phyloP scores from a whole-genome alignment of 2,113 vertebrate species.

The Nestor notabilis region DNA sequence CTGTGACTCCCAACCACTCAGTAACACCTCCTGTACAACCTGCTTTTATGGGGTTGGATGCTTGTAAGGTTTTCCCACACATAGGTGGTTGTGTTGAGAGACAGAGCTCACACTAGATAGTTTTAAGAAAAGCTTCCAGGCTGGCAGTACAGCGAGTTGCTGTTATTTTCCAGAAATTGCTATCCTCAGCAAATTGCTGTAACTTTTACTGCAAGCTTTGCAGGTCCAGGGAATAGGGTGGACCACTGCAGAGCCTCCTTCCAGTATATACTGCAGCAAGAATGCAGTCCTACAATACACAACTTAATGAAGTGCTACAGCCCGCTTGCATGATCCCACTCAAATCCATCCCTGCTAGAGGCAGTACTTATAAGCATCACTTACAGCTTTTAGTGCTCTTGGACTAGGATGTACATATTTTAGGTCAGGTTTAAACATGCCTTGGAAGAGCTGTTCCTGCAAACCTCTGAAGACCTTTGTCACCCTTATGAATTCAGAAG shows the following conservation, averaged over 20 bases:
- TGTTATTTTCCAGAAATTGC: not conserved
- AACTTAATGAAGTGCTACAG: not conserved
- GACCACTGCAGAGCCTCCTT: not conserved
- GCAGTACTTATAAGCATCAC: rapidly evolving
- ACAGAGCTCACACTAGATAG: not conserved
- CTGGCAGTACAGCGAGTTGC: not conserved
- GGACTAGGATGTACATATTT: not conserved
- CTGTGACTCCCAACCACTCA: not conserved
- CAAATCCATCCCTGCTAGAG: not conserved
- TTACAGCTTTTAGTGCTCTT: not conserved
- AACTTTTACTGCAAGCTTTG: not conserved
- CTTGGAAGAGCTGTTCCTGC: not conserved
- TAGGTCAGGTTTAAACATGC: not conserved
- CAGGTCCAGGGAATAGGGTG: rapidly evolving
- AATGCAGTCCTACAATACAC: not conserved
- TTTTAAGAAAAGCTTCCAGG: not conserved
- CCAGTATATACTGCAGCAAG: not conserved
- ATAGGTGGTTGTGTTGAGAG: not conserved
- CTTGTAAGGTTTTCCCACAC: not conserved
- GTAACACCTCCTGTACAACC: not conserved
- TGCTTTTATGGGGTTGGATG: not conserved
- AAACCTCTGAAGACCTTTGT: not conserved
- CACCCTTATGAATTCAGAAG: not conserved
- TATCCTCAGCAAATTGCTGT: not conserved
- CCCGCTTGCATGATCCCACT: not conserved